Base-by-base conservation (phyloP, 2,797 vertebrate species). In the Bothrops alternatus region DNA sequence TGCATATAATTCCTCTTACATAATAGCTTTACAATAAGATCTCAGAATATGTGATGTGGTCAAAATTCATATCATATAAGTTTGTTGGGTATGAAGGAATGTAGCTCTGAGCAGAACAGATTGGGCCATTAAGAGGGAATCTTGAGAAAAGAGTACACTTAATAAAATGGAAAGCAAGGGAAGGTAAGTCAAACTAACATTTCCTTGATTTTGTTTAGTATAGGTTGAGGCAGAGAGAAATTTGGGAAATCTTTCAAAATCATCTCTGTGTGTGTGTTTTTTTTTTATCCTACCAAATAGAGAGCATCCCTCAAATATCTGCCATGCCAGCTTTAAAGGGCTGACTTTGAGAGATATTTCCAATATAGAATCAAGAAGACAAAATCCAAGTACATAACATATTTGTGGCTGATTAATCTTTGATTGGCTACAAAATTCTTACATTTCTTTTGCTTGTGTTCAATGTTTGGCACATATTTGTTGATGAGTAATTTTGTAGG, bases 21-120 rank as follows among this genome's bases (percentile, higher is more conserved):
- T 97, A 96, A 95, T 94, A 96, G 95, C 95, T 95, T 91, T 96
- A 96, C 93, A 95, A 86, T 91, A 94, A 90, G 94, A 96, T 94
- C 95, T 93, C 95, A 95, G 91, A 93, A 56, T 94, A 95, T 92
- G 90, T 91, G 18, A 95, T 96, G 95, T 96, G 94, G 69, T 78
- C 32, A 78, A 78, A 78, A 42, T 78, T 78, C 37, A 23, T 78
- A 78, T 82, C 73, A 82, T 42, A 25, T 82, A 82, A 12, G 23
- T 42, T 82, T 82, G 37, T 25, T 47, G 4, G 73, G 42, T 47
- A 25, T 10, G 37, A 82, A 25, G 73, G 37, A 82, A 82, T 82
- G 73, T 82, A 82, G 20, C 10, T 82, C 37, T 47, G 73, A 47
- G 20, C 20, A 82, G 32, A 73, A 73, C 8, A 20, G 18, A 37